Percentiles rank a stretch among this genome's conserved stretches.
These are phyloP conservation scores for Pediacus dermestoides DNA, from an alignment of 2,888 invertebrate species.

Conservation along the genomic window DNA sequence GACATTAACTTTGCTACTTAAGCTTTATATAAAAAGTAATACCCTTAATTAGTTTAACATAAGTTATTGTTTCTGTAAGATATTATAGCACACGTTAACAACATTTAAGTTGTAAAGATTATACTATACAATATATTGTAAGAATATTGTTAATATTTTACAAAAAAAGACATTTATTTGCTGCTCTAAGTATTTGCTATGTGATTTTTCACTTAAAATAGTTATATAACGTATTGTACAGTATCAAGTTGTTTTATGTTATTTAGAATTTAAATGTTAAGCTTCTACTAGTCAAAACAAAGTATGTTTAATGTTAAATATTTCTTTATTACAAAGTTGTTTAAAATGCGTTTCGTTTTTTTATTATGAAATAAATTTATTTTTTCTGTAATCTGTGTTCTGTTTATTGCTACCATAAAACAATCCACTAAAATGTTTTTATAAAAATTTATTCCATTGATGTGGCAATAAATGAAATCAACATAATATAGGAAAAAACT, in stretches of 20 bases:
- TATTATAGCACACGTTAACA: conserved; percentile 32
- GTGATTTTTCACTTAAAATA: conserved; percentile 43
- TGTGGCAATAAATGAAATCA: too few relatives aligned
- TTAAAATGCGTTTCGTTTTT: conserved; percentile 44
- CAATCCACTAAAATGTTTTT: too few relatives aligned
- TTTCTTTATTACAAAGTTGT: conserved; percentile 46
- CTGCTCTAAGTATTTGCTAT: conserved; percentile 41
- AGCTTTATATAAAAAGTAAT: conserved; percentile 16
- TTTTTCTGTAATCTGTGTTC: conserved; percentile 38
- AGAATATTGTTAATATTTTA: conserved; percentile 25
- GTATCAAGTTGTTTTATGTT: conserved; percentile 44
- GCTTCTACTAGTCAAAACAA: conserved; percentile 46
- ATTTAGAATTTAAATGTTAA: conserved; percentile 43
- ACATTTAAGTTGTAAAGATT: conserved; percentile 19
- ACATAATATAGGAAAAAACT: too few relatives aligned
- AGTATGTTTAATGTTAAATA: conserved; percentile 46
- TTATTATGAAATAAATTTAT: conserved; percentile 48
- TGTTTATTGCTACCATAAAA: too few relatives aligned
- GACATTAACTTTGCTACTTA: conserved; percentile 22
- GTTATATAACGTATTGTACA: conserved; percentile 41
- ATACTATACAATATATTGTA: conserved; percentile 18
- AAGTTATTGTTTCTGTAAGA: conserved; percentile 19
- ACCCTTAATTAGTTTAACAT: too few relatives aligned
- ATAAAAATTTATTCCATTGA: too few relatives aligned
- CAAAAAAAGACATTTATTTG: conserved; percentile 24